Evolutionary conservation across 2,888 invertebrate genomes (phyloP), one percentile per base, ranked within the genome.

Genomic region (Lutraria lutraria): DNA sequence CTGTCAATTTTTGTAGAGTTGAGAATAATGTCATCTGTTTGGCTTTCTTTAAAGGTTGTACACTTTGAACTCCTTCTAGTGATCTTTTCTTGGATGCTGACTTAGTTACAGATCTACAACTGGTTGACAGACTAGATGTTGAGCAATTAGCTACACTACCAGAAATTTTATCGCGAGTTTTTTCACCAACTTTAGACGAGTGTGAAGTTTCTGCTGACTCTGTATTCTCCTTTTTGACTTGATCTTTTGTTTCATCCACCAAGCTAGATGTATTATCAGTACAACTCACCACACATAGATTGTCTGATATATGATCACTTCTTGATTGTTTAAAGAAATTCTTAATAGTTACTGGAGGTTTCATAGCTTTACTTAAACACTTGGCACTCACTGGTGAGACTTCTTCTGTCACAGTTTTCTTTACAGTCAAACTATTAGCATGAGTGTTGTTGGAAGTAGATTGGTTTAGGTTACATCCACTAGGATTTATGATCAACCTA

Each of bases 291-390:
- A 12, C 56, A 54, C 53, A 15, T 72, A 4, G 29, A 4, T 21
- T 72, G 29, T 82, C 53, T 0, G 79, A 80, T 13, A 76, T 53
- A 4, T 72, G 80, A 15, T 19, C 25, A 29, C 53, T 89, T n/a
- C 21, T 29, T 21, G 56, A 52, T n/a, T 94, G 90, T 92, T 95
- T 95, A 89, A 96, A 96, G 91, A 95, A 96, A 85, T 93, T 95
- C 83, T 93, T 95, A 43, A 96, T 95, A 0, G 96, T 96, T 15
- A 95, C 93, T n/a, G 96, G 96, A 19, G 96, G 95, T 31, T 93
- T 94, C 31, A 95, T 87, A 15, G 96, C 96, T 84, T 94, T 94
- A 29, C 91, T 85, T n/a, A 93, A 85, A 80, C 91, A 94, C 85
- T 94, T 95, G 0, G 91, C 79, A 31, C 92, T 93, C 34, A 96